These are phyloP conservation scores for Drosophila mojavensis DNA, from an alignment of 1,140 invertebrate genomes.

Conservation along the genomic window DNA sequence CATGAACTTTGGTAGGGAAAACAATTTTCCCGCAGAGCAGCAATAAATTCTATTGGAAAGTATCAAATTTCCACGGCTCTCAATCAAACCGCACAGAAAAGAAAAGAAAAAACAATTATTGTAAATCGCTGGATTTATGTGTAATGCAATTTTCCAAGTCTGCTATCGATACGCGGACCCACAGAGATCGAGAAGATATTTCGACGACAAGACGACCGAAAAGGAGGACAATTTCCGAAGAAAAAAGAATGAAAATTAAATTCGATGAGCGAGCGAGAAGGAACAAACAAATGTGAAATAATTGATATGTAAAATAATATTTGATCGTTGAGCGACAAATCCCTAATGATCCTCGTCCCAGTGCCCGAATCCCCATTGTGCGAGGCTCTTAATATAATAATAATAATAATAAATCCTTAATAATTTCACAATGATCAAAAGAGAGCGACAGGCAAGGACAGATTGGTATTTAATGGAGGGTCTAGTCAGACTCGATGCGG, in stretches of 20 bases:
- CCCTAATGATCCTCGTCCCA: constrained; percentile 60
- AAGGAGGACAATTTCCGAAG: constrained; percentile 30
- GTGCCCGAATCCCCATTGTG: constrained; percentile 27
- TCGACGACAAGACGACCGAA: constrained; percentile 25
- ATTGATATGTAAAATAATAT: constrained; percentile 84
- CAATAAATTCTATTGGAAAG: constrained; percentile 51
- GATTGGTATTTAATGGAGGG: constrained; percentile 79
- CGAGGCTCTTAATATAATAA: constrained; percentile 83
- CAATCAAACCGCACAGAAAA: constrained; percentile 16
- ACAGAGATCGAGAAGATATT: not conserved
- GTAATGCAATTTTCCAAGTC: constrained; percentile 60
- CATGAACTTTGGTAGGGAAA: constrained; percentile 36
- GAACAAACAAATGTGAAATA: constrained; percentile 63
- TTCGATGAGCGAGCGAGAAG: too few species aligned
- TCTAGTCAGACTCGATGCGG: constrained; percentile 12
- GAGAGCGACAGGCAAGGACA: constrained; percentile 62
- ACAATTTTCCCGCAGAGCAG: constrained; percentile 53
- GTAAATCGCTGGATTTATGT: constrained; percentile 19
- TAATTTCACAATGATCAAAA: constrained; percentile 79
- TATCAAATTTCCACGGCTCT: constrained; percentile 54
- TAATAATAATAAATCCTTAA: constrained; percentile 84
- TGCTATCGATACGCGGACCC: constrained; percentile 29
- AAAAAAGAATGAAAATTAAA: constrained; percentile 15
- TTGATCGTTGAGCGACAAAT: constrained; percentile 42
- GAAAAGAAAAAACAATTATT: constrained; percentile 39